Evolutionary conservation across 23 tunicate genomes (phyloP), one percentile per base, ranked within the genome.

Genomic region (Trididemnum nubilum): DNA sequence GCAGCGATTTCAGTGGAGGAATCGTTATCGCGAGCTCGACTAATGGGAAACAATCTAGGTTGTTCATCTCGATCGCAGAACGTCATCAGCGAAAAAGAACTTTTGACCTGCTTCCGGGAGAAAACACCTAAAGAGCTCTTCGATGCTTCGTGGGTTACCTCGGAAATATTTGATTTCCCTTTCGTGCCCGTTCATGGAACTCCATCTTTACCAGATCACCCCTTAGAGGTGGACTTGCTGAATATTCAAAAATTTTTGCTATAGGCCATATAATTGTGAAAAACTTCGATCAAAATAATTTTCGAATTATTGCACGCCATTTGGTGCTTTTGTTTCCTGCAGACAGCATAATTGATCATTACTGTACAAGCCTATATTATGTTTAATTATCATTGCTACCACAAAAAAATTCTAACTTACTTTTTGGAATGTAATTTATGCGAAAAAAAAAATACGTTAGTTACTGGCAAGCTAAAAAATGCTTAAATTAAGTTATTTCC

Each of bases 151-250:
- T 87, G 91, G 91, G 49, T 87, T 4, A 81, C 86, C 2, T 2
- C 84, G 34, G 91, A 89, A 34, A 84, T 85, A 5, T 89, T 89
- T 77, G 95, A 89, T 27, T 89, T 89, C 72, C 85, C 95, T 0
- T 89, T 89, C 72, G 95, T 89, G 34, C 95, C 95, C 0, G 88
- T 89, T 32, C 57, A 71, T 33, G 89, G 95, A 32, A 84, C 87
- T 7, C 28, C 36, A 26, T 77, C 77, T 72, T 49, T 89, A 21
- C 95, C 95, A 2, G 73, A 77, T 50, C 67, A 79, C 51, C 89
- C 95, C 3, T 64, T 64, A 22, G 78, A 84, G 85, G 85, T 81
- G 29, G 76, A 29, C 21, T 9, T 9, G 9, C 18, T 33, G 28
- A 15, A 29, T 33, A 27, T 28, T 71, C 12, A 33, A 9, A 29